Evolutionary conservation across 2,113 vertebrate genomes (phyloP).

Genomic region (Xerus inauris): DNA sequence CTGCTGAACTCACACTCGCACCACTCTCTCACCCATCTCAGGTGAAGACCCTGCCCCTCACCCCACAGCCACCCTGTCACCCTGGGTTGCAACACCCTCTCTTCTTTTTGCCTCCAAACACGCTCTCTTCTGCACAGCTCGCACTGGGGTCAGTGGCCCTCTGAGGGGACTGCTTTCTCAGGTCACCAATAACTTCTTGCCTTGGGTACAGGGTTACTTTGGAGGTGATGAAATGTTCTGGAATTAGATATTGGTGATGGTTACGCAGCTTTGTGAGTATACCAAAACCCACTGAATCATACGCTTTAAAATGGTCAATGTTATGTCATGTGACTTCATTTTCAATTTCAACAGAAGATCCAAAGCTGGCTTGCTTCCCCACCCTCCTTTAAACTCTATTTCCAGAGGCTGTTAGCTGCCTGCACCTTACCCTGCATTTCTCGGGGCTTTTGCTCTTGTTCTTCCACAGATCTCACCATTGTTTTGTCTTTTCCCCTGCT

Average conservation of each 20-base stretch:
- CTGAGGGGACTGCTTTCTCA: background rate
- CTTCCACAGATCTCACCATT: background rate
- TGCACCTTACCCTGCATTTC: background rate
- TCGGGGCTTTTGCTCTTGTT: background rate
- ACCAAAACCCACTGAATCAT: background rate
- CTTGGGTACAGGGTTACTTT: background rate
- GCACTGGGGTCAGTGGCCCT: background rate
- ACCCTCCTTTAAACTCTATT: background rate
- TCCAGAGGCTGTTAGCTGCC: background rate
- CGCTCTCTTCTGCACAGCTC: background rate
- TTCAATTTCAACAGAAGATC: background rate
- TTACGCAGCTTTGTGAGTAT: background rate
- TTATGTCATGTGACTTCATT: background rate
- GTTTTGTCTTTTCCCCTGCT: background rate
- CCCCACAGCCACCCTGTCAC: background rate
- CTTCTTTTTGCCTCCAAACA: background rate
- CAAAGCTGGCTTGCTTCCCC: background rate
- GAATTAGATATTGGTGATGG: background rate
- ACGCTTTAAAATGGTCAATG: background rate
- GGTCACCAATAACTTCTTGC: background rate
- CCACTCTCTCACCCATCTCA: background rate
- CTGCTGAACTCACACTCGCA: rapidly evolving
- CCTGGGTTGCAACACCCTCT: background rate
- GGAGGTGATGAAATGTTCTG: background rate
- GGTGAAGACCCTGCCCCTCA: background rate